These are phyloP conservation scores for Rallus crepitans DNA, from an alignment of 2,797 vertebrate genomes.

Conservation along the genomic window DNA sequence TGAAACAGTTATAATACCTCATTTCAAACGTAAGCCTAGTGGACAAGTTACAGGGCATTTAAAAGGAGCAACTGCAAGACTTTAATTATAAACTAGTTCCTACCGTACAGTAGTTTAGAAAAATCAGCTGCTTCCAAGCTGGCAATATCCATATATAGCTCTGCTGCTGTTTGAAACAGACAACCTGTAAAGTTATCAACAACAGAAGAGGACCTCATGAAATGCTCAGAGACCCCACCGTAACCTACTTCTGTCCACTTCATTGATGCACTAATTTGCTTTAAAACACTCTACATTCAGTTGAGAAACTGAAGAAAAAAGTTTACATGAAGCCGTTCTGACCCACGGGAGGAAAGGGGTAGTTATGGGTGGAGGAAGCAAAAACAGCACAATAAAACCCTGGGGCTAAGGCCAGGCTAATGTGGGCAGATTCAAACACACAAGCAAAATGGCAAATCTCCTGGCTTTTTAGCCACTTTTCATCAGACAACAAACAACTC, in stretches of 20 bases:
- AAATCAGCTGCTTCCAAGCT: conserved; percentile 67
- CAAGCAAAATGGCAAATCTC: neutral
- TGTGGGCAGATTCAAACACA: neutral
- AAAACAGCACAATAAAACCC: neutral
- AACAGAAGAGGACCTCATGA: conserved; percentile 78
- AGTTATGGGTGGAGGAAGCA: neutral
- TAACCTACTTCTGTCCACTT: conserved; percentile 63
- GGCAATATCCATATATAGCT: conserved; percentile 65
- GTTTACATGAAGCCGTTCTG: neutral
- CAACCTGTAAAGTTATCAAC: conserved; percentile 76
- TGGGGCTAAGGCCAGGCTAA: neutral
- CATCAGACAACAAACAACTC: neutral
- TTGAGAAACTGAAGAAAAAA: conserved; percentile 13
- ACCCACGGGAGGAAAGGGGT: neutral
- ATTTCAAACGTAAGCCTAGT: conserved; percentile 24
- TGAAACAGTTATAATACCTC: conserved; percentile 62
- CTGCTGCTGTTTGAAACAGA: conserved; percentile 75
- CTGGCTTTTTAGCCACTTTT: neutral
- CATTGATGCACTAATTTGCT: conserved; percentile 63
- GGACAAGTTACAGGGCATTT: conserved; percentile 58
- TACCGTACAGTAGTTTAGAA: conserved; percentile 70
- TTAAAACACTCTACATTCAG: conserved; percentile 40
- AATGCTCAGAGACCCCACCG: conserved; percentile 70
- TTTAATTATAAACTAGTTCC: conserved; percentile 70
- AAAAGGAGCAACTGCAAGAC: conserved; percentile 69